Conservation (phyloP, 2,113 vertebrate genomes). For the Oxyruncus cristatus region DNA sequence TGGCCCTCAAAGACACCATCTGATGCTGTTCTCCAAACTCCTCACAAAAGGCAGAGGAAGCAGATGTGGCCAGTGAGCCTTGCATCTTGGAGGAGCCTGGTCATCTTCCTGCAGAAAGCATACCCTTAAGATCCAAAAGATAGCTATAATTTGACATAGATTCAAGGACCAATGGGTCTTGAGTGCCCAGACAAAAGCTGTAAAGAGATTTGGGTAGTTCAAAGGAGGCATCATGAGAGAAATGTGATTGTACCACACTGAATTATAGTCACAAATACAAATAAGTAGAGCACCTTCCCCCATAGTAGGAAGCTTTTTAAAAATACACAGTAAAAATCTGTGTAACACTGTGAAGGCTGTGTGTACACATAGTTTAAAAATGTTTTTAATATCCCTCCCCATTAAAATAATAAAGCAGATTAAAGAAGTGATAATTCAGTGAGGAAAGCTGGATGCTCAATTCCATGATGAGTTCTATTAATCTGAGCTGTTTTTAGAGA, state of each 20-base stretch:
- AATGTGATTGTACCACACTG: neutral
- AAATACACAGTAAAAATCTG: neutral
- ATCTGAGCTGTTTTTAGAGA: neutral
- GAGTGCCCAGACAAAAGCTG: neutral
- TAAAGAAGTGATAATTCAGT: neutral
- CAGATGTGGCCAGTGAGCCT: neutral
- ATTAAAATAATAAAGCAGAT: neutral
- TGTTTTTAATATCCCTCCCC: fast-evolving
- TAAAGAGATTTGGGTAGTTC: neutral
- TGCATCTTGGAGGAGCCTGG: fast-evolving
- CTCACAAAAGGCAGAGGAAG: neutral
- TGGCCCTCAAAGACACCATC: neutral
- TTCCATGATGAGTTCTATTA: neutral
- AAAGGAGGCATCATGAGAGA: neutral
- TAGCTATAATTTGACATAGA: neutral
- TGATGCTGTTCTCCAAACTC: neutral
- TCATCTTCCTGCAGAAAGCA: neutral
- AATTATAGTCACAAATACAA: neutral
- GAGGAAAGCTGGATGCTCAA: neutral
- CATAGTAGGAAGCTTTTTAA: neutral
- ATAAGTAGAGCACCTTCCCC: neutral
- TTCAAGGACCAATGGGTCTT: neutral
- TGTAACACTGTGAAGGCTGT: neutral
- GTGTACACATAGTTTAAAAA: neutral
- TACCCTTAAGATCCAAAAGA: neutral